Conservation (phyloP, 2,113 vertebrate species). For the Thymallus thymallus region DNA sequence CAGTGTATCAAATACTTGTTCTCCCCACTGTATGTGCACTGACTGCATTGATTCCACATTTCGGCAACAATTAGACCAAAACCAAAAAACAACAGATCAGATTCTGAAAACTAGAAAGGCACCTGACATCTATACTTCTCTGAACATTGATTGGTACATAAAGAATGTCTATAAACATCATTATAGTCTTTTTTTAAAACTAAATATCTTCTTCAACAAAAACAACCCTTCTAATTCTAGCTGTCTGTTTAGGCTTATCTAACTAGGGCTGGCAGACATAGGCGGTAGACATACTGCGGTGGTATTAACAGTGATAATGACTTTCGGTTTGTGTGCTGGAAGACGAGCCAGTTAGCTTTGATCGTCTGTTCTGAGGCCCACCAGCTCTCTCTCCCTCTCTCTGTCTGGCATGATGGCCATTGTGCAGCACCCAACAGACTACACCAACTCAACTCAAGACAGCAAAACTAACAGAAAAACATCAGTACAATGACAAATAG, state of each 20-base stretch:
- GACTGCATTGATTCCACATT: neutral
- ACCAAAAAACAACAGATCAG: too few species aligned
- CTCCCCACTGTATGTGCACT: too few species aligned
- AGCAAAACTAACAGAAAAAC: neutral
- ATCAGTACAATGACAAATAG: neutral
- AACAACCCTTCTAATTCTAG: neutral
- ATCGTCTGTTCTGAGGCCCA: neutral
- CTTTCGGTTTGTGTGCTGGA: neutral
- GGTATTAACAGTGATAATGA: neutral
- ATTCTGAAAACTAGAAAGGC: too few species aligned
- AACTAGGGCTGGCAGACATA: neutral
- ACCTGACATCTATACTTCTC: too few species aligned
- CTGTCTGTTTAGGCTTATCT: neutral
- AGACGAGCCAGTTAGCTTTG: neutral
- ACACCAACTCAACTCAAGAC: neutral
- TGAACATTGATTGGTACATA: too few species aligned
- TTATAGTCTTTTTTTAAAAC: too few species aligned
- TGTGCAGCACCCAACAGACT: neutral
- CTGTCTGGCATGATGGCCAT: neutral
- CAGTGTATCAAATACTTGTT: too few species aligned
- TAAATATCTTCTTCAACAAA: too few species aligned
- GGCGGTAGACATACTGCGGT: too few species aligned
- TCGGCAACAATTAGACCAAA: neutral
- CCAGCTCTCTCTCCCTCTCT: neutral
- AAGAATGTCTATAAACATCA: neutral